These are phyloP conservation scores for Periophthalmodon schlosseri DNA, from an alignment of 2,113 vertebrate species.

Conservation along the genomic window DNA sequence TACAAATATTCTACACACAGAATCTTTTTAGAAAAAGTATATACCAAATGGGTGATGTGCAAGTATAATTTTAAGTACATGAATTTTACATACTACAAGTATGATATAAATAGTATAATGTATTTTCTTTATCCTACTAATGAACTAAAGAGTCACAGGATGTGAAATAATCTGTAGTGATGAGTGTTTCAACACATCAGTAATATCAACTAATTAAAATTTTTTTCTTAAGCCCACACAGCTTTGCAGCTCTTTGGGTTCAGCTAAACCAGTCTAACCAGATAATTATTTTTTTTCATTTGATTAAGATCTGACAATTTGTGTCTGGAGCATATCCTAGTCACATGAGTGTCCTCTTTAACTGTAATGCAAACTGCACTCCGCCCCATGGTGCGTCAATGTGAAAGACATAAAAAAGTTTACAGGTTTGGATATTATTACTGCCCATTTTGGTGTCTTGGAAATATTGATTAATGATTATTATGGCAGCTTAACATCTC, in stretches of 20 bases:
- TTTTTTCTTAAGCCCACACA: neutral
- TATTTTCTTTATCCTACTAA: neutral
- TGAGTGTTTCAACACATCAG: neutral
- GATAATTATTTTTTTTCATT: neutral
- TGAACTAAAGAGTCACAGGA: neutral
- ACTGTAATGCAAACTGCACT: neutral
- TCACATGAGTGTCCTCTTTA: neutral
- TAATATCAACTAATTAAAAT: neutral
- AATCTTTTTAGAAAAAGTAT: neutral
- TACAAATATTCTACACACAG: no score
- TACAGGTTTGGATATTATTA: conserved; percentile 4
- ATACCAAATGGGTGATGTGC: neutral
- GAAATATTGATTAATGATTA: neutral
- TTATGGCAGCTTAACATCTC: conserved; percentile 10
- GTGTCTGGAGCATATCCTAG: neutral
- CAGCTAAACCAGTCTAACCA: neutral
- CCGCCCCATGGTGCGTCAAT: neutral
- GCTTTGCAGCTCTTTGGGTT: neutral
- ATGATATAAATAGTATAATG: neutral
- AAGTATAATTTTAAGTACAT: neutral
- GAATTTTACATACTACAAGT: neutral
- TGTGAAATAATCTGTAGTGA: neutral
- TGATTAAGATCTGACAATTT: neutral
- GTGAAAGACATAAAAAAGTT: neutral
- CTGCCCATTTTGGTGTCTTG: conserved; percentile 3